Percentiles rank a stretch among this genome's conserved stretches.
These are phyloP conservation scores for Sturnus vulgaris DNA, from an alignment of 2,113 vertebrate genomes.

Conservation along the genomic window DNA sequence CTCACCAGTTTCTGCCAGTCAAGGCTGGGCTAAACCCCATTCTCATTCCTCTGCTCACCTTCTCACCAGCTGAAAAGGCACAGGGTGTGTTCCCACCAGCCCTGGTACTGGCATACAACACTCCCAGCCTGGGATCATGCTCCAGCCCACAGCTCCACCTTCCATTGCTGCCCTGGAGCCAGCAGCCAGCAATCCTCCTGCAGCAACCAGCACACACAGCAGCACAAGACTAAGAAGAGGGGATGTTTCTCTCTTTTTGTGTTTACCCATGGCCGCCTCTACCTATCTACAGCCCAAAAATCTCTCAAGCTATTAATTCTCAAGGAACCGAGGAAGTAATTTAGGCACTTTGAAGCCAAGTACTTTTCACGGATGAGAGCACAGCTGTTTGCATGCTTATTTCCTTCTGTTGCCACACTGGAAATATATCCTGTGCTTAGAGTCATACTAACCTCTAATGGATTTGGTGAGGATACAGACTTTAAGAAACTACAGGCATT, in stretches of 20 bases:
- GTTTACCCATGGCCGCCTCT: accelerated
- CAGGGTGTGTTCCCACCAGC: accelerated
- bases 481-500: background rate
- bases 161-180: background rate
- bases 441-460: background rate
- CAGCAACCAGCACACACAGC: background rate
- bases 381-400: background rate
- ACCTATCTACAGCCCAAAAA: background rate
- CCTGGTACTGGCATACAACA: accelerated
- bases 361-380: background rate
- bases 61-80: background rate
- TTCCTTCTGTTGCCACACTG: background rate
- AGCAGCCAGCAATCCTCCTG: background rate
- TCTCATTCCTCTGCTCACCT: background rate
- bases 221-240: background rate
- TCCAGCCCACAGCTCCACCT: background rate
- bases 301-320: background rate
- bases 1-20: background rate
- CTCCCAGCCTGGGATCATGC: accelerated
- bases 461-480: background rate
- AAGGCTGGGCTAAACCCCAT: background rate
- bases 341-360: background rate
- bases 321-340: background rate
- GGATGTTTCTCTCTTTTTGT: background rate
- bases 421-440: background rate